Conservation (phyloP, 1,140 invertebrate species). For the Heterodera carotae region DNA sequence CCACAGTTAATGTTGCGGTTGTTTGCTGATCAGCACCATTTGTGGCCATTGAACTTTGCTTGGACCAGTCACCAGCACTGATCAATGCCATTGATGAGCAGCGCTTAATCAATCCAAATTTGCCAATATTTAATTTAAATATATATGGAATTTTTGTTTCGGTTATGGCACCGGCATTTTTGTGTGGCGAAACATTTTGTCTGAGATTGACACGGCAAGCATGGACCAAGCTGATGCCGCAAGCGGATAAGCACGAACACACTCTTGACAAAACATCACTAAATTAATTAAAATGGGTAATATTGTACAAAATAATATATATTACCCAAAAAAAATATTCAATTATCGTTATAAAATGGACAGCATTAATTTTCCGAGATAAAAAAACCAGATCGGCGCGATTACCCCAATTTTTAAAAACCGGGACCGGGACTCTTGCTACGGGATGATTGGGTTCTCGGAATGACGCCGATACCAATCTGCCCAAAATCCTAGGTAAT, state of each 20-base stretch:
- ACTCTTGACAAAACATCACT: conserved; percentile 52
- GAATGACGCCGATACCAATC: too few species aligned
- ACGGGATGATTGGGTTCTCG: too few species aligned
- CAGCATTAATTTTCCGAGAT: too few species aligned
- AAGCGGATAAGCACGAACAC: conserved; percentile 61
- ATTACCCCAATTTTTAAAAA: too few species aligned
- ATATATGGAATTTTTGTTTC: not conserved
- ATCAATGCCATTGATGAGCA: not conserved
- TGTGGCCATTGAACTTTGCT: not conserved
- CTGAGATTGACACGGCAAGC: conserved; percentile 54
- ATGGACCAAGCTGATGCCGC: conserved; percentile 57
- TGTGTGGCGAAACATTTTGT: conserved; percentile 56
- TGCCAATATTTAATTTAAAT: not conserved
- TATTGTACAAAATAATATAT: not conserved
- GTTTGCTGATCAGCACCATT: too few species aligned
- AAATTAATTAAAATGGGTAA: conserved; percentile 27
- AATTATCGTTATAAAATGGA: too few species aligned
- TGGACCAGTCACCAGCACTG: not conserved
- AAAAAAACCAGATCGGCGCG: too few species aligned
- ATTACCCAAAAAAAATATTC: too few species aligned
- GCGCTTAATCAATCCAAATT: not conserved
- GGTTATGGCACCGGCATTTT: conserved; percentile 30
- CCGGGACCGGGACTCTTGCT: too few species aligned
- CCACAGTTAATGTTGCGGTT: too few species aligned
- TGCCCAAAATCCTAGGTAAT: not conserved